A percentile compares a stretch with the other conserved stretches of the same genome.
Evolutionary conservation across 2,888 invertebrate species (phyloP).

Genomic region (Oscheius sp.): DNA sequence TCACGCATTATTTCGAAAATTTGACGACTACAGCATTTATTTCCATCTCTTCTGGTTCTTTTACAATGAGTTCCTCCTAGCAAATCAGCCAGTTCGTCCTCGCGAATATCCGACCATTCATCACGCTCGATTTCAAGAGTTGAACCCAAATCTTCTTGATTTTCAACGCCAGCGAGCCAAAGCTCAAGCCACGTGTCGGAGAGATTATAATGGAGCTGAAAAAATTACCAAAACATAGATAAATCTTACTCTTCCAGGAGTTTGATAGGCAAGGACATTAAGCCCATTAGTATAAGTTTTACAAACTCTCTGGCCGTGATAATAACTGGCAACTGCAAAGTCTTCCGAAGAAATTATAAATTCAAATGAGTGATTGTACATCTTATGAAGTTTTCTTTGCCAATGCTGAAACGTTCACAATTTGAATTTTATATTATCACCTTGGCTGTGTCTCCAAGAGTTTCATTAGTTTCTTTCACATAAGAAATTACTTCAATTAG

Average conservation of each 20-base stretch:
- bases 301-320: conserved; percentile 37
- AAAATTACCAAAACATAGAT: background rate
- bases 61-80: background rate
- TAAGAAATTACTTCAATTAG: no score
- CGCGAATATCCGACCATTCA: background rate
- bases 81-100: background rate
- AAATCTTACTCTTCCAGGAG: conserved; percentile 32
- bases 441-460: background rate
- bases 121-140: background rate
- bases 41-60: background rate
- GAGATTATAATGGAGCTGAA: background rate
- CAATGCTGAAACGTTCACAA: conserved; percentile 29
- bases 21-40: background rate
- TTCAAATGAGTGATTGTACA: conserved; percentile 40
- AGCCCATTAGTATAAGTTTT: conserved; percentile 32
- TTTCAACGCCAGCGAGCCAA: background rate
- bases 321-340: conserved; percentile 34
- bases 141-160: background rate
- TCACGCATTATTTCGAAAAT: background rate
- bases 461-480: background rate
- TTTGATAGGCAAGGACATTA: conserved; percentile 40
- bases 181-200: background rate
- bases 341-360: conserved; percentile 39
- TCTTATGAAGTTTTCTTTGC: conserved; percentile 40
- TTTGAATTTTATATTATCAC: background rate